Conservation (phyloP, 2,888 invertebrate genomes). For the Diarsia rubi region DNA sequence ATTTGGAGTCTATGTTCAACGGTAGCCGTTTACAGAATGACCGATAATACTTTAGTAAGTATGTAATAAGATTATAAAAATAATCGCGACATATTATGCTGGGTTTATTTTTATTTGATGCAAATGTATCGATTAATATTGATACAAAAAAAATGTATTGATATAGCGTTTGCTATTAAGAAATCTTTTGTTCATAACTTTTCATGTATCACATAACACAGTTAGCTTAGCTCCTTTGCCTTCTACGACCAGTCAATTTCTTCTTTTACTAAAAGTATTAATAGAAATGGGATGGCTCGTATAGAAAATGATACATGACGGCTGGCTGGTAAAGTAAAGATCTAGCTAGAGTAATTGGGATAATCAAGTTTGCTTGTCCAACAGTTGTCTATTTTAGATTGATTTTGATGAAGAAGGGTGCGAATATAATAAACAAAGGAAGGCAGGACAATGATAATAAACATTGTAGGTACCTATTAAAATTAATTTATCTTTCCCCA, state of each 20-base stretch:
- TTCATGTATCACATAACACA: not conserved
- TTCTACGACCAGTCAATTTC: not conserved
- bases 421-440: not conserved
- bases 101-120: not conserved
- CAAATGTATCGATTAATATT: not conserved
- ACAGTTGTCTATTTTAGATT: not conserved
- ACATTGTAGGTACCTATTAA: not conserved
- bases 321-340: not conserved
- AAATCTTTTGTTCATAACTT: not conserved
- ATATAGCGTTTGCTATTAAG: not conserved
- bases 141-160: not conserved
- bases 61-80: slow-evolving; percentile 3
- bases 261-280: not conserved
- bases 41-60: not conserved
- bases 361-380: not conserved
- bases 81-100: slow-evolving; percentile 6
- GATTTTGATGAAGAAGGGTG: not conserved
- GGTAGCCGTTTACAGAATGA: not conserved
- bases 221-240: not conserved
- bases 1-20: not conserved
- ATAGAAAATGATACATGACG: not conserved
- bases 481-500: slow-evolving; percentile 66
- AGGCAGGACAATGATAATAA: not conserved
- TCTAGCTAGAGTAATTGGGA: not conserved
- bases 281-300: too few relatives aligned